phyloP scores from a whole-genome alignment of 1,140 invertebrate species.

The Metaphire vulgaris region DNA sequence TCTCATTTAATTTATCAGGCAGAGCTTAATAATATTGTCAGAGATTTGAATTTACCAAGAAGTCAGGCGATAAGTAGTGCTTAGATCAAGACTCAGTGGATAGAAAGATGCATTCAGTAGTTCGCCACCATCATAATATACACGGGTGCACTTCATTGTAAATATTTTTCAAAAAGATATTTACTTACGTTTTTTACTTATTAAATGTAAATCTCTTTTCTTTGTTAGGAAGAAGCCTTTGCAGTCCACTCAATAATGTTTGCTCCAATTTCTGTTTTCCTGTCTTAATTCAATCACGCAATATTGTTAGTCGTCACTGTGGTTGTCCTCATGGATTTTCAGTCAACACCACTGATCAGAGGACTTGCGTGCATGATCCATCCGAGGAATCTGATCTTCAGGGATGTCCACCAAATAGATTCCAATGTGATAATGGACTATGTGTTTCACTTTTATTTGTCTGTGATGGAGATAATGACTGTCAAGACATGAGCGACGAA shows the following conservation, averaged over 20 bases:
- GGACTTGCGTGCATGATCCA: conserved; percentile 26
- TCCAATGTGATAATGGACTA: conserved; percentile 30
- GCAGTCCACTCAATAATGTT: conserved; percentile 72
- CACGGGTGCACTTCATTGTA: too few species aligned
- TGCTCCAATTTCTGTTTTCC: conserved; percentile 91
- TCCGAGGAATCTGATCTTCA: background rate
- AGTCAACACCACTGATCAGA: conserved; percentile 63
- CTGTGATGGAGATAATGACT: conserved; percentile 38
- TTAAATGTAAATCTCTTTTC: too few species aligned
- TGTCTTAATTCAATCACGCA: conserved; percentile 53
- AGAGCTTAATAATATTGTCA: too few species aligned
- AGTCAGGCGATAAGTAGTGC: too few species aligned
- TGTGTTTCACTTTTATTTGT: conserved; percentile 24
- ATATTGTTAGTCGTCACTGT: conserved; percentile 57
- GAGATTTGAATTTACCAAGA: too few species aligned
- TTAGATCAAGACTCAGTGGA: too few species aligned
- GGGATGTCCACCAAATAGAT: conserved; percentile 16
- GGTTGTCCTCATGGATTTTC: conserved; percentile 93
- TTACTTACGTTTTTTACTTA: too few species aligned
- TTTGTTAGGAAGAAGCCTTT: too few species aligned
- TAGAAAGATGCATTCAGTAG: too few species aligned
- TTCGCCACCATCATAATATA: too few species aligned
- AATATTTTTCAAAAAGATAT: too few species aligned
- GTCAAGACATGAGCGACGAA: conserved; percentile 44
- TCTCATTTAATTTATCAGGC: too few species aligned